A percentile compares a stretch with the other conserved stretches of the same genome.
phyloP scores from a whole-genome alignment of 2,888 invertebrate genomes.

The Scaptomyza reducta region DNA sequence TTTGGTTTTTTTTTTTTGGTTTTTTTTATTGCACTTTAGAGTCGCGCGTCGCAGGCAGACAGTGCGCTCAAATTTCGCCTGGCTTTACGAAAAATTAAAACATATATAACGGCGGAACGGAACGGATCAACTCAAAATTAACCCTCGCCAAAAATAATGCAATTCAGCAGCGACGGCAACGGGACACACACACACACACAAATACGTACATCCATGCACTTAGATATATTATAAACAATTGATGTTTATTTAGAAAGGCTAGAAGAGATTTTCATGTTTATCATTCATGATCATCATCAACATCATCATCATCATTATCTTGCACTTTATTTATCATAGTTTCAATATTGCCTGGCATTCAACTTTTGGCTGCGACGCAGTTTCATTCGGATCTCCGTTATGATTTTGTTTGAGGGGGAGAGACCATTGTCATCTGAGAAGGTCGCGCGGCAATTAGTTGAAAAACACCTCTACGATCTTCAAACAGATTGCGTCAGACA shows the following conservation, averaged over 20 bases:
- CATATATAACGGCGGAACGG: conserved; percentile 1
- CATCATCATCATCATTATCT: conserved; percentile 10
- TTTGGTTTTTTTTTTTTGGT: too few species aligned
- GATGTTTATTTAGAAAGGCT: conserved; percentile 70
- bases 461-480: conserved; percentile 47
- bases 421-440: conserved; percentile 72
- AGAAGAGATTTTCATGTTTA: conserved; percentile 20
- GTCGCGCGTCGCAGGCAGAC: conserved; percentile 53
- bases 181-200: conserved; percentile 29
- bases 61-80: conserved; percentile 61
- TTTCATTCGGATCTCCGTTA: conserved; percentile 37
- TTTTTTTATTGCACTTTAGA: conserved; percentile 14
- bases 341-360: conserved; percentile 59
- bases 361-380: conserved; percentile 63
- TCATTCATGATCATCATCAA: conserved; percentile 14
- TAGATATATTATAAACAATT: conserved; percentile 65
- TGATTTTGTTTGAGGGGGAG: conserved; percentile 26
- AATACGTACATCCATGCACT: conserved; percentile 4
- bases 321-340: conserved; percentile 5
- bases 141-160: conserved; percentile 71
- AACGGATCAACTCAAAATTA: conserved; percentile 37
- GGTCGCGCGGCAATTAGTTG: conserved; percentile 65
- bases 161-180: conserved; percentile 58
- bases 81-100: conserved; percentile 44
- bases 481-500: conserved; percentile 64